Conservation (phyloP, 2,888 invertebrate species). For the Odontomyia ornata region DNA sequence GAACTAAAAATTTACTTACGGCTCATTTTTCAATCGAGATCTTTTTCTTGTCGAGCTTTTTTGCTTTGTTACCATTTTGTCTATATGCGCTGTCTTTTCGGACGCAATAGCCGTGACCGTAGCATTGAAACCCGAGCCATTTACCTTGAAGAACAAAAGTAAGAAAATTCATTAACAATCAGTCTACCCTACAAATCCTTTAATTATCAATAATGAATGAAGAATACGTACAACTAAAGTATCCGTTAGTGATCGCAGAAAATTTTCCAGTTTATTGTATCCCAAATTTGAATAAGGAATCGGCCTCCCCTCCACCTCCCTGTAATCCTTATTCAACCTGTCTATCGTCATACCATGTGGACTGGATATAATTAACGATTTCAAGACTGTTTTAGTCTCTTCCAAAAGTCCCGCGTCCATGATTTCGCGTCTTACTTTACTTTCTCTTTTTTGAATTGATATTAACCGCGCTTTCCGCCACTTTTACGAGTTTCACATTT, state of each 20-base stretch:
- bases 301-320: slow-evolving; percentile 42
- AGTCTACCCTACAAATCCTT: neutral
- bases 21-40: slow-evolving; percentile 1
- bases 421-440: neutral
- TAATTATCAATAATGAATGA: neutral
- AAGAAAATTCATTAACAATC: neutral
- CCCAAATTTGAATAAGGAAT: slow-evolving; percentile 47
- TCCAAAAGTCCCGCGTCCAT: slow-evolving; percentile 44
- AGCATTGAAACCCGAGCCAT: slow-evolving; percentile 41
- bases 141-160: slow-evolving; percentile 19
- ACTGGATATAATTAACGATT: slow-evolving; percentile 47
- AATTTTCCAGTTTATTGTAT: slow-evolving; percentile 44
- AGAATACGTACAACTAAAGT: slow-evolving; percentile 44
- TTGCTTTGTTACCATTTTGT: slow-evolving; percentile 48
- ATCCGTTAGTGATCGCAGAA: slow-evolving; percentile 46
- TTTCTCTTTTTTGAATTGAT: too few relatives aligned
- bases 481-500: too few relatives aligned
- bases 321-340: slow-evolving; percentile 46
- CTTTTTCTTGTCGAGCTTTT: slow-evolving; percentile 42
- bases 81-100: slow-evolving; percentile 53
- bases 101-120: slow-evolving; percentile 39
- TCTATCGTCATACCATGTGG: slow-evolving; percentile 47
- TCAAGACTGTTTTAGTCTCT: slow-evolving; percentile 44
- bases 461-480: neutral
- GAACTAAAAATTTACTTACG: too few relatives aligned